Evolutionary conservation across 2,113 vertebrate species (phyloP), one percentile per base, ranked within the genome.

Genomic region (Carollia perspicillata): DNA sequence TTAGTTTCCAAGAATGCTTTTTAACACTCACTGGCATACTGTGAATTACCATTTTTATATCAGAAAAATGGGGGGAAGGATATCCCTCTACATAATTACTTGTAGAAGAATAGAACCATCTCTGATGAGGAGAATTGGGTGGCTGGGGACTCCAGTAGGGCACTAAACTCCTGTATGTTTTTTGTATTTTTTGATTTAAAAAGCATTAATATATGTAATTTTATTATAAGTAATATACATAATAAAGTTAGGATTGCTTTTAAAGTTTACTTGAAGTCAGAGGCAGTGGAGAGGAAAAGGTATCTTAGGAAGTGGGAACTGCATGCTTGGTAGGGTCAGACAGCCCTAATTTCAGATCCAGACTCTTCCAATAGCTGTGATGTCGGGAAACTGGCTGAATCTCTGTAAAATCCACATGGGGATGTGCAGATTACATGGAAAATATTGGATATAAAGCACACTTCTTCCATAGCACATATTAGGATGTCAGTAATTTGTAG

Each of bases 1-100:
- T 69, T 92, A 86, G 53, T 83, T 95, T 96, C 42, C 10, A 71
- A 74, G 80, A 68, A 60, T 83, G 51, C 26, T 55, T 95, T 51
- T 94, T 69, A 85, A 81, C 81, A 22, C 49, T 94, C 51, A 96
- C 22, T n/a, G 65, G 23, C 23, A 37, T 69, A 58, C 12, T 78
- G 13, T 77, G 18, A 90, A 20, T 93, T 87, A 60, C 14, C 12
- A 63, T 94, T 86, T 86, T 40, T 81, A 20, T 55, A 81, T 81
- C 10, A 94, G 69, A 68, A 86, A 89, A 81, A 60, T n/a, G 49
- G 16, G 3, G 33, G 42, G 17, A 20, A 26, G 30, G 14, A 1
- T 9, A 23, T 35, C 26, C 42, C 22, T n/a, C 63, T 89, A 78
- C 33, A 55, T 65, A 66, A 72, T 88, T 44, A 88, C 30, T 58